These are phyloP conservation scores for Acropternis orthonyx DNA, from an alignment of 2,797 vertebrate genomes.

Conservation along the genomic window DNA sequence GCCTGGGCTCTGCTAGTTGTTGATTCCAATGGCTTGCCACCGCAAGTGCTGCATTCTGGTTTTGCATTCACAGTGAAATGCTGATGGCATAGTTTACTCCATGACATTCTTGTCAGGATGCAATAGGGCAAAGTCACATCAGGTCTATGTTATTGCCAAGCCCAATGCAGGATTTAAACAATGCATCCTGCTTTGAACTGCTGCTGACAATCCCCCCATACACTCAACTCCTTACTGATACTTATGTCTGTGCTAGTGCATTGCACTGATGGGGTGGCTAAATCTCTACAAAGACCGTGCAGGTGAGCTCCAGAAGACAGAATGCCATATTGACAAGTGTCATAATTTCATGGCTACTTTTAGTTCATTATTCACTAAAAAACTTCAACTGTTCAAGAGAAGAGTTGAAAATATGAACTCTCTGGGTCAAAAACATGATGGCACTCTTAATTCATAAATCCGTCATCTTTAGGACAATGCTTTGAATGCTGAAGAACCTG, in stretches of 20 bases:
- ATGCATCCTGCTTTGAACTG: background rate
- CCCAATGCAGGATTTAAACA: background rate
- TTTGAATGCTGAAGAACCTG: background rate
- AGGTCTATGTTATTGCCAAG: background rate
- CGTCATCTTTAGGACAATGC: background rate
- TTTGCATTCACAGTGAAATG: background rate
- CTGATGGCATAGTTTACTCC: background rate
- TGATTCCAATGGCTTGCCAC: background rate
- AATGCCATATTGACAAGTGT: background rate
- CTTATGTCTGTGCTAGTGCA: accelerated
- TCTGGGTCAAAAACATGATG: background rate
- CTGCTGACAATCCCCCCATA: background rate
- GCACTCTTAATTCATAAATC: background rate
- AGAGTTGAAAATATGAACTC: background rate
- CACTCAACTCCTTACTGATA: background rate
- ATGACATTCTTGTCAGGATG: background rate
- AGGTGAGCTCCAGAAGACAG: background rate
- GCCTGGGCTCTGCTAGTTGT: background rate
- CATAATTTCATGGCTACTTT: background rate
- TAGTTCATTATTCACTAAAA: background rate
- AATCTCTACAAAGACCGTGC: background rate
- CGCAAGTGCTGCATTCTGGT: background rate
- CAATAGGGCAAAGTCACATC: background rate
- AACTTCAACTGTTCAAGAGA: background rate
- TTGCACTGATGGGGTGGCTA: background rate